Evolutionary conservation across 2,888 invertebrate genomes (phyloP), one percentile per base, ranked within the genome.

Genomic region (Danaus chrysippus): DNA sequence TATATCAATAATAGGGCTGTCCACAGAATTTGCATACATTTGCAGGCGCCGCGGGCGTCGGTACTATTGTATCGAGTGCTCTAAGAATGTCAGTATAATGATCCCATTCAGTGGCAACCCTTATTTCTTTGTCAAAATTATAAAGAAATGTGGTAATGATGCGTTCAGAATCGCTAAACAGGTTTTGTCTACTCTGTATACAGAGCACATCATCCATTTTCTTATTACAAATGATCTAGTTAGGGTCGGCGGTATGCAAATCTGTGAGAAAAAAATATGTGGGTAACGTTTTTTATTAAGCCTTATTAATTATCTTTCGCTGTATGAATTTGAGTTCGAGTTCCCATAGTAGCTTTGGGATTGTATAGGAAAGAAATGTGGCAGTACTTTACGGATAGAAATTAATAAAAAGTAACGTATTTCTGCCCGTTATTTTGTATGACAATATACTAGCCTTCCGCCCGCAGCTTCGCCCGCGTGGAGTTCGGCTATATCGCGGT

Each of bases 111-210:
- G 68, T 64, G 64, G 15, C 66, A 12, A 68, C 34, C 63, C 67
- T 65, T 80, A 76, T 54, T 13, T 0, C 56, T 9, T 12, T 11
- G 0, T 0, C 0, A n/a, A 68, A 73, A 61, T 58, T 62, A 53
- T 53, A 61, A 75, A 74, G 73, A 70, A 67, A 58, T 34, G 59
- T 62, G 63, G 64, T 71, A 72, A 72, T 71, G 72, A 75, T 71
- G 73, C 70, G 71, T 72, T 65, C 59, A 72, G 89, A 91, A 90
- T 90, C 70, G 73, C 70, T 88, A 88, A 90, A 84, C 89, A 82
- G 81, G 87, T 87, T 88, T 86, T 86, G 86, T 85, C 86, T 88
- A 84, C 79, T 87, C 83, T 73, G 78, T 84, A 83, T 78, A 82
- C 81, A 76, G 75, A 73, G 75, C 75, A 80, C 79, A 79, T 10